Base-by-base conservation (phyloP, 2,113 vertebrate genomes). In the Oenanthe oenanthe region DNA sequence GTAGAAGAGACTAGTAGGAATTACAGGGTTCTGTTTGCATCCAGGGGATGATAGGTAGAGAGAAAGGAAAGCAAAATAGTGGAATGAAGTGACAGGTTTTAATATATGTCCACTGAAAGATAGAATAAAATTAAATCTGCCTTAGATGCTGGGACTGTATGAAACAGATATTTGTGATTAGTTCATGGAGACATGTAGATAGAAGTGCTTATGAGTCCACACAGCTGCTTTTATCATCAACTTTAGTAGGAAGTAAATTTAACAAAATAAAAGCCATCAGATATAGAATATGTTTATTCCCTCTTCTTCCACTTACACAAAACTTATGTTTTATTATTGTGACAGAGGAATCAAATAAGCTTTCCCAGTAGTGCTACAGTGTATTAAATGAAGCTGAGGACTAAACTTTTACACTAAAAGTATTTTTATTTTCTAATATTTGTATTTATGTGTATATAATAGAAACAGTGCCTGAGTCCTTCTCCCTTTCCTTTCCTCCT, bases 151-250 rank as follows among this genome's bases (percentile, higher is more conserved):
- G 65, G 53, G 24, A 36, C 61, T 89, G 6, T 82, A 89, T 91
- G 70, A 72, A 88, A 78, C 20, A 87, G 71, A 38, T 80, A 92
- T 77, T 93, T 81, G 24, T 92, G 95, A 94, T 93, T 86, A 92
- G 66, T 85, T 77, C 29, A 4, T 56, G 50, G 87, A 75, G 70
- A 76, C 45, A 61, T 91, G 70, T 65, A 89, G 65, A 89, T 67
- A 84, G 73, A 92, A 48, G 29, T 85, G 70, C 47, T 81, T 89
- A 21, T 60, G 53, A 89, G 50, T 63, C 20, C 45, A 76, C 53
- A 76, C 42, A 92, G 53, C 61, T 93, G 53, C 36, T 82, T 91
- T 82, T 89, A 42, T 87, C 38, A 53, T 62, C 51, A 92, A 10
- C 48, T 89, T 84, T 70, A 81, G 81, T 24, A 61, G 66, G 66